Conservation (phyloP, 23 tunicate species). For the Botrylloides violaceus region DNA sequence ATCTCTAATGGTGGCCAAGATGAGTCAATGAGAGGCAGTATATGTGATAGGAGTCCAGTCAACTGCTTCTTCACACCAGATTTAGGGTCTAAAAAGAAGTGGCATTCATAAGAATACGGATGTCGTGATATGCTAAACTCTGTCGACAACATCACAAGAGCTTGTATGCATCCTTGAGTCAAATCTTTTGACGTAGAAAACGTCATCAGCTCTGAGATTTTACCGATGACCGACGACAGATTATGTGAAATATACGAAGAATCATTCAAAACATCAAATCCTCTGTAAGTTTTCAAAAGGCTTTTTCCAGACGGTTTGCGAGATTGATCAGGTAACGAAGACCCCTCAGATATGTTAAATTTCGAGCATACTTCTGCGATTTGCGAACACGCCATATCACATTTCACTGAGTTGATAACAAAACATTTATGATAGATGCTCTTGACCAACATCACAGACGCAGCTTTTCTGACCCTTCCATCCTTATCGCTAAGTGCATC, state of each 20-base stretch:
- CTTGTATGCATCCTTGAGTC: conserved; percentile 40
- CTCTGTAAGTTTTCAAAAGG: conserved; percentile 59
- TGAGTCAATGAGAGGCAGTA: conserved; percentile 40
- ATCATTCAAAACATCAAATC: conserved; percentile 29
- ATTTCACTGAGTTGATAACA: conserved; percentile 8
- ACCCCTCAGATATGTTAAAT: not conserved
- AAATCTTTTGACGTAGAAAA: conserved; percentile 38
- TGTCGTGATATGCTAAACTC: conserved; percentile 28
- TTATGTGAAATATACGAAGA: conserved; percentile 11
- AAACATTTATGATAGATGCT: not conserved
- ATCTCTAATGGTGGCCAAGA: conserved; percentile 65
- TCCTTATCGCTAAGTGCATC: conserved; percentile 43
- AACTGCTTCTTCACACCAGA: conserved; percentile 5
- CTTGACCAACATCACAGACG: conserved; percentile 27
- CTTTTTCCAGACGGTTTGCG: conserved; percentile 26
- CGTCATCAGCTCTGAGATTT: conserved; percentile 28
- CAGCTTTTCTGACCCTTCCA: conserved; percentile 40
- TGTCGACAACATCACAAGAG: conserved; percentile 29
- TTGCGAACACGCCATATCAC: conserved; percentile 11
- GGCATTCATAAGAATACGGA: conserved; percentile 63
- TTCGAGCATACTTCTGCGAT: conserved; percentile 2
- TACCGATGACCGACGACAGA: conserved; percentile 34
- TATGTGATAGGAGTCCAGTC: conserved; percentile 40
- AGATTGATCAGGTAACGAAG: not conserved
- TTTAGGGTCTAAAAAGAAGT: conserved; percentile 17